phyloP scores from a whole-genome alignment of 2,888 invertebrate species.

The Eulithis prunata region DNA sequence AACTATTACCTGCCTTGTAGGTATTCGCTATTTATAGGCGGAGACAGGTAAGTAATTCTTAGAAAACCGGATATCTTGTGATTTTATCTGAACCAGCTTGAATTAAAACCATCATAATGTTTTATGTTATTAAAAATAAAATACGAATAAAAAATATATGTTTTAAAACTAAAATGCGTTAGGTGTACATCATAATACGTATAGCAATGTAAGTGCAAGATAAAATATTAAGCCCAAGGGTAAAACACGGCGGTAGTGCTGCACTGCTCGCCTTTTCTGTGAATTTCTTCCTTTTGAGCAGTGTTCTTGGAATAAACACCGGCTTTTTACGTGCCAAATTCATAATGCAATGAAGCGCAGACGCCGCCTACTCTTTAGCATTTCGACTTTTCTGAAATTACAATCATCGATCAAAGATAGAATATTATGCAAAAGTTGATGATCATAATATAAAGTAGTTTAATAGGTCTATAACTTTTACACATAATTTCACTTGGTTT shows the following conservation, averaged over 20 bases:
- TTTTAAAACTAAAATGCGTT: too few relatives aligned
- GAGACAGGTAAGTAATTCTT: background rate
- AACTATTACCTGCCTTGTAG: slow-evolving; percentile 1
- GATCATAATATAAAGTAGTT: background rate
- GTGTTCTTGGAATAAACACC: slow-evolving; percentile 58
- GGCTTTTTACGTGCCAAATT: slow-evolving; percentile 62
- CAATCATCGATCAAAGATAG: background rate
- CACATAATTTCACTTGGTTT: too few relatives aligned
- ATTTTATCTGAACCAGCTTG: too few relatives aligned
- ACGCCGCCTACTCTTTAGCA: slow-evolving; percentile 17
- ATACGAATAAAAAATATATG: too few relatives aligned
- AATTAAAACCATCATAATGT: too few relatives aligned
- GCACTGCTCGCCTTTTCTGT: slow-evolving; percentile 53
- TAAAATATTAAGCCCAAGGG: slow-evolving; percentile 1
- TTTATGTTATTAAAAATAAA: too few relatives aligned
- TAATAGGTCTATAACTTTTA: too few relatives aligned
- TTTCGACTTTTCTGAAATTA: slow-evolving; percentile 4
- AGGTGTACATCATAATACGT: too few relatives aligned
- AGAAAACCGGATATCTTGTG: background rate
- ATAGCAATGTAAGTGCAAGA: background rate
- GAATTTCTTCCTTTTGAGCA: slow-evolving; percentile 55
- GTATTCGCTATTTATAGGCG: background rate
- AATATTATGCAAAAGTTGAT: background rate
- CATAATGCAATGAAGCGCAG: slow-evolving; percentile 56
- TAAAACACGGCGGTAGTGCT: slow-evolving; percentile 16